These are phyloP conservation scores for Mus caroli DNA, from an alignment of 2,797 vertebrate genomes.

Conservation along the genomic window DNA sequence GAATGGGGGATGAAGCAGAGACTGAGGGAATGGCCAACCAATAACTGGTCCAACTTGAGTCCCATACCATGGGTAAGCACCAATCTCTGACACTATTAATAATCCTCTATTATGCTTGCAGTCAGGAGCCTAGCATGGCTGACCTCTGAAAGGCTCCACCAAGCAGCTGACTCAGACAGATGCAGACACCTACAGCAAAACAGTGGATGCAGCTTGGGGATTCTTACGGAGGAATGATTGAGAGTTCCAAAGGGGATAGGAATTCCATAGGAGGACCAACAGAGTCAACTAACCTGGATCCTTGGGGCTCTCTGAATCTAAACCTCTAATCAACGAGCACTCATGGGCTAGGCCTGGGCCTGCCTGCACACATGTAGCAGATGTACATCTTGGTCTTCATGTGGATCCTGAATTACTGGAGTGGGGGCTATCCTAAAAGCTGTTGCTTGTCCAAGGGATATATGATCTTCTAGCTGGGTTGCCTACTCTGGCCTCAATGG, in stretches of 20 bases:
- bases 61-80: background rate
- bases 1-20: background rate
- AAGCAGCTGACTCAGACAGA: background rate
- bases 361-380: background rate
- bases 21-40: background rate
- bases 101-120: background rate
- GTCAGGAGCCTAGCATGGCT: background rate
- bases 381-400: background rate
- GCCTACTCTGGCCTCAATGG: background rate
- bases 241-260: background rate
- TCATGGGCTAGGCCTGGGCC: background rate
- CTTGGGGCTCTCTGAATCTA: background rate
- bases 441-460: background rate
- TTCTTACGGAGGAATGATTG: background rate
- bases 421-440: background rate
- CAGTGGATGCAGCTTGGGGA: background rate
- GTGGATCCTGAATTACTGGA: background rate
- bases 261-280: background rate
- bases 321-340: background rate
- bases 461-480: background rate
- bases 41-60: background rate
- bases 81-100: background rate
- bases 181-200: background rate
- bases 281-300: background rate
- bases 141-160: background rate